A percentile compares a stretch with the other conserved stretches of the same genome.
Evolutionary conservation across 2,113 vertebrate species (phyloP).

Genomic region (Tylochromis polylepis): DNA sequence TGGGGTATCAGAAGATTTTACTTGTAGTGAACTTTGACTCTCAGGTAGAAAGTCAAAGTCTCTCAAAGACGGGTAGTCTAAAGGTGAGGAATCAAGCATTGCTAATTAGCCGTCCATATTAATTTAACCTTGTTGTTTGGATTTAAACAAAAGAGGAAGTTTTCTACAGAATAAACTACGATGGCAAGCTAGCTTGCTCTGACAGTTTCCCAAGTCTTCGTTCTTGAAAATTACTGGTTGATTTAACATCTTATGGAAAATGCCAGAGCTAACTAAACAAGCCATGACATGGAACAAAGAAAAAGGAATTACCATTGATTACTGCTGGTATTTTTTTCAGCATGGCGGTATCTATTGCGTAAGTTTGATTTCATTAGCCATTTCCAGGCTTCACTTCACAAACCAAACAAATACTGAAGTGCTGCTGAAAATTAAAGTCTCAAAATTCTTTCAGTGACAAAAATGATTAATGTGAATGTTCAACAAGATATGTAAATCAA

Average conservation of each 20-base stretch:
- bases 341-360: neutral
- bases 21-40: no score
- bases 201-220: neutral
- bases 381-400: neutral
- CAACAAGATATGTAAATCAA: neutral
- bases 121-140: neutral
- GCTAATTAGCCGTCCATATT: neutral
- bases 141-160: neutral
- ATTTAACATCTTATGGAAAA: neutral
- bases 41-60: neutral
- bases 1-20: no score
- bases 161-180: neutral
- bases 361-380: neutral
- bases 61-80: neutral
- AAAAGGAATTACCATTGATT: neutral
- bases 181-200: neutral
- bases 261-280: neutral
- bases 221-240: neutral
- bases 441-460: neutral
- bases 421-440: neutral
- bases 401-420: neutral
- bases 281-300: neutral
- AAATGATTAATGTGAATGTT: neutral
- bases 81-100: neutral
- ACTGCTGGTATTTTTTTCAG: neutral